Percentiles rank a stretch among this genome's conserved stretches.
Evolutionary conservation across 2,797 vertebrate species (phyloP).

Genomic region (Otus scops): DNA sequence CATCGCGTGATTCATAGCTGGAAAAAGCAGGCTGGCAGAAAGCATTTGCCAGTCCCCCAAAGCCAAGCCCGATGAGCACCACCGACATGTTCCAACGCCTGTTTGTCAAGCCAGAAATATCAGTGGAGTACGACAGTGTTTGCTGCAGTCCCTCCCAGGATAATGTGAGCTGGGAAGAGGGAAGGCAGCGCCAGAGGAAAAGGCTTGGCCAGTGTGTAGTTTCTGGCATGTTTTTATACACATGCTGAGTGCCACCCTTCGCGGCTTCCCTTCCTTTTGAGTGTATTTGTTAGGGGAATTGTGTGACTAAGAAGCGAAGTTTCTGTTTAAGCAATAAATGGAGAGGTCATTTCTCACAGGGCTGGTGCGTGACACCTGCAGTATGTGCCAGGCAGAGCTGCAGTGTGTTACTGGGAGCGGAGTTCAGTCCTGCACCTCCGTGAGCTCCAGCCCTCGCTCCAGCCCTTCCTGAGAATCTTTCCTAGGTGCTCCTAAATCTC

Average conservation of each 20-base stretch:
- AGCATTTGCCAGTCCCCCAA: background rate
- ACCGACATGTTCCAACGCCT: background rate
- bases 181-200: background rate
- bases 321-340: background rate
- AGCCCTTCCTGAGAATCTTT: background rate
- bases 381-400: background rate
- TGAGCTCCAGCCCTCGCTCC: background rate
- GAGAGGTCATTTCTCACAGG: background rate
- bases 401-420: fast-evolving
- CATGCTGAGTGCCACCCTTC: background rate
- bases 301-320: background rate
- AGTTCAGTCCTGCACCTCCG: background rate
- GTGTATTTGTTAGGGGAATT: background rate
- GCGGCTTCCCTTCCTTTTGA: background rate
- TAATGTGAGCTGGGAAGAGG: background rate
- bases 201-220: background rate
- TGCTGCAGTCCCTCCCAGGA: background rate
- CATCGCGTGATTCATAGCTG: background rate
- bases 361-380: background rate
- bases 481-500: background rate
- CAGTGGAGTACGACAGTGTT: background rate
- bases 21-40: background rate
- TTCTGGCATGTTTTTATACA: background rate
- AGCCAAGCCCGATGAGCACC: background rate
- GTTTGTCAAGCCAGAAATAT: background rate